Conservation (phyloP, 2,797 vertebrate species). For the Cyprinodon diabolis region DNA sequence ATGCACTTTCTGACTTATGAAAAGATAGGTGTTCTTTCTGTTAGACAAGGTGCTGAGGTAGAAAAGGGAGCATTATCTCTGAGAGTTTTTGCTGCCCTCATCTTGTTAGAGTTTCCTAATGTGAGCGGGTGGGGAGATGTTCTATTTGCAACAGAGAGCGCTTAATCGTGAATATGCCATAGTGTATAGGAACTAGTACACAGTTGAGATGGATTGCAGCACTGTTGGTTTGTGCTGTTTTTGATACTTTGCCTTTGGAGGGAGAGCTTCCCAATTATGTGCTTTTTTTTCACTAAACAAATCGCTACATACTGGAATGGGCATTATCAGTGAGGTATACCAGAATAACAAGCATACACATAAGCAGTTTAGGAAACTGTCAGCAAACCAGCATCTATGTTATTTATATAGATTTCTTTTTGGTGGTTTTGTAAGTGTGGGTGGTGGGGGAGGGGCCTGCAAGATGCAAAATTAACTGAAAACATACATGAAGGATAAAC, state of each 20-base stretch:
- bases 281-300: slow-evolving; percentile 75
- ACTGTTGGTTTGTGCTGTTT: slow-evolving; percentile 82
- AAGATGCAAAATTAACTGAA: slow-evolving; percentile 75
- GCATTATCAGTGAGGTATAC: slow-evolving; percentile 77
- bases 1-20: slow-evolving; percentile 83
- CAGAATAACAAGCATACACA: slow-evolving; percentile 72
- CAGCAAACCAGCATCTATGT: slow-evolving; percentile 85
- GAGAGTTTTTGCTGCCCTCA: slow-evolving; percentile 61
- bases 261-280: slow-evolving; percentile 82
- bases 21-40: slow-evolving; percentile 51
- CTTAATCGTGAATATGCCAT: slow-evolving; percentile 82
- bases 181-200: slow-evolving; percentile 81
- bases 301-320: slow-evolving; percentile 76
- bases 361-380: slow-evolving; percentile 76
- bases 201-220: slow-evolving; percentile 75
- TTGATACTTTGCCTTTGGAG: slow-evolving; percentile 84
- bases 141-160: slow-evolving; percentile 71
- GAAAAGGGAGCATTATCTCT: slow-evolving; percentile 59
- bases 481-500: slow-evolving; percentile 70
- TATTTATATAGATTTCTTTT: slow-evolving; percentile 68
- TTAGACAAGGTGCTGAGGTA: slow-evolving; percentile 47
- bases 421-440: slow-evolving; percentile 62
- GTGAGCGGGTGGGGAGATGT: slow-evolving; percentile 45
- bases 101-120: slow-evolving; percentile 57
- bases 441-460: slow-evolving; percentile 23